phyloP scores from a whole-genome alignment of 2,888 invertebrate species.

The Hypolimnas misippus region DNA sequence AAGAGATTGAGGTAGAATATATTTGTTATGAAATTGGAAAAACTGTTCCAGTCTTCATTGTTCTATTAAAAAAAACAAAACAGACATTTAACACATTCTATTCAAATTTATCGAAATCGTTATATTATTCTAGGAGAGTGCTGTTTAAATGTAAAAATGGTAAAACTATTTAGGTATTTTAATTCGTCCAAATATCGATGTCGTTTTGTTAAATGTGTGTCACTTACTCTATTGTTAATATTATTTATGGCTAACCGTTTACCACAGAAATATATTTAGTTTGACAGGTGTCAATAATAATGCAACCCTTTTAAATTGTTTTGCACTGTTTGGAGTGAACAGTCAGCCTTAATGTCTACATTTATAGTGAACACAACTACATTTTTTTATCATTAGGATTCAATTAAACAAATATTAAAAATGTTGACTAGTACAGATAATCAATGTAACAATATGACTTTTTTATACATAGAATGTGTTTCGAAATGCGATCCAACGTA shows the following conservation, averaged over 20 bases:
- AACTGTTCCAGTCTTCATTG: constrained; percentile 20
- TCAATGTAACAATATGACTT: constrained; percentile 1
- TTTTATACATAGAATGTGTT: too few relatives aligned
- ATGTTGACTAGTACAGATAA: constrained; percentile 20
- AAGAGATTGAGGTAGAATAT: constrained; percentile 34
- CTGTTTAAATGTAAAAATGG: constrained; percentile 21
- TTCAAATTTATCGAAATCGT: constrained; percentile 8
- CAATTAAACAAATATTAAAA: constrained; percentile 13
- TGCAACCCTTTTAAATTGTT: not conserved
- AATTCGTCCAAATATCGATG: constrained; percentile 46
- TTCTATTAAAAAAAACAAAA: not conserved
- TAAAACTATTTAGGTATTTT: constrained; percentile 34
- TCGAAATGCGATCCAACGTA: too few relatives aligned
- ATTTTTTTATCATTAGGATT: constrained; percentile 12
- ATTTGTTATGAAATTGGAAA: constrained; percentile 26
- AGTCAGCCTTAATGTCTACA: constrained; percentile 7
- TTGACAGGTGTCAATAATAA: not conserved
- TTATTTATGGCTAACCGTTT: constrained; percentile 6
- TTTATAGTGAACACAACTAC: constrained; percentile 16
- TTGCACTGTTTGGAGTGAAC: not conserved
- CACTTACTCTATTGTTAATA: constrained; percentile 17
- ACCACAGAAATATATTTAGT: not conserved
- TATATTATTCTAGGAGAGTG: constrained; percentile 20
- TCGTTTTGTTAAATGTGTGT: constrained; percentile 5
- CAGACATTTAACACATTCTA: not conserved